phyloP scores from a whole-genome alignment of 2,888 invertebrate species.

The Netelia melanura region DNA sequence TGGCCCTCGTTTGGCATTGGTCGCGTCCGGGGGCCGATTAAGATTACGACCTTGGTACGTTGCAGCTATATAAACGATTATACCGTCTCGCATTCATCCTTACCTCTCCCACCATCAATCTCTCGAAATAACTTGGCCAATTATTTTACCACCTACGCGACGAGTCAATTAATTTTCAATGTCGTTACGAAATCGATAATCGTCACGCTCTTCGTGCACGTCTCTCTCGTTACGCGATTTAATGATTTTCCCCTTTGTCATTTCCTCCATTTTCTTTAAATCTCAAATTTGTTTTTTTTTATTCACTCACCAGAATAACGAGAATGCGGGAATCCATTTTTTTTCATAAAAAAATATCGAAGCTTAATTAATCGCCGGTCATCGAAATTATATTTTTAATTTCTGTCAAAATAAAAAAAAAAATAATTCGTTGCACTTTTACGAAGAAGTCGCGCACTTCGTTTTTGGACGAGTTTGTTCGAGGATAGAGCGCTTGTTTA shows the following conservation, averaged over 20 bases:
- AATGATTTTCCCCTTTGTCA: slow-evolving; percentile 7
- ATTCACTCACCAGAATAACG: slow-evolving; percentile 52
- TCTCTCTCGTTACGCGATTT: slow-evolving; percentile 6
- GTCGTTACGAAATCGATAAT: slow-evolving; percentile 35
- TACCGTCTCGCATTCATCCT: slow-evolving; percentile 14
- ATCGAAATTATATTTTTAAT: slow-evolving; percentile 17
- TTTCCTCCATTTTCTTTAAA: background rate
- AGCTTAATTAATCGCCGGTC: slow-evolving; percentile 6
- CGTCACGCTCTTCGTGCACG: background rate
- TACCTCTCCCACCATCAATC: background rate
- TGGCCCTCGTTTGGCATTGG: slow-evolving; percentile 46
- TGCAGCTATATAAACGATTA: slow-evolving; percentile 12
- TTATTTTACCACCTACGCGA: slow-evolving; percentile 45
- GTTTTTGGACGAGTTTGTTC: background rate
- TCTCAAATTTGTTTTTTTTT: background rate
- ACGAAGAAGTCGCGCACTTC: slow-evolving; percentile 15
- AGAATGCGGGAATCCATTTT: slow-evolving; percentile 41
- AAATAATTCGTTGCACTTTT: slow-evolving; percentile 22
- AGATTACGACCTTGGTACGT: slow-evolving; percentile 42
- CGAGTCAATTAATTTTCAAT: slow-evolving; percentile 42
- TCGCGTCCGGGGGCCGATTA: slow-evolving; percentile 53
- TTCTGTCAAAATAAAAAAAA: background rate
- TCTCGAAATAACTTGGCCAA: slow-evolving; percentile 30
- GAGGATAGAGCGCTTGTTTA: background rate
- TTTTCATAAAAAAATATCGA: background rate